These are phyloP conservation scores for Campodea augens DNA, from an alignment of 1,140 invertebrate genomes.

Conservation along the genomic window DNA sequence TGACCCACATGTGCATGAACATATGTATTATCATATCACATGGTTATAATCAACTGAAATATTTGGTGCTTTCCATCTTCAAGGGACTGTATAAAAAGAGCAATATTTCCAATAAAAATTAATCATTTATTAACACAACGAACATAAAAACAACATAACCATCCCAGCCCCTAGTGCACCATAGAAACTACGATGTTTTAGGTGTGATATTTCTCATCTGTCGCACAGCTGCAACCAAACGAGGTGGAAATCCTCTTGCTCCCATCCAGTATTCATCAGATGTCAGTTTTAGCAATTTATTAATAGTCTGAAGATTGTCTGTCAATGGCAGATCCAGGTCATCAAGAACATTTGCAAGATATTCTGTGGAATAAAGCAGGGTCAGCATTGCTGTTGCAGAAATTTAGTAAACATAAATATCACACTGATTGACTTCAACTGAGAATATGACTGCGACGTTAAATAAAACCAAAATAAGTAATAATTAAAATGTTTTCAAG, in stretches of 20 bases:
- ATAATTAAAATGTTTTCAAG: conserved; percentile 3
- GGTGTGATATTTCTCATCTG: conserved; percentile 48
- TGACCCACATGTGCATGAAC: too few relatives aligned
- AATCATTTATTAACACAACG: too few relatives aligned
- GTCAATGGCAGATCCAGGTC: conserved; percentile 56
- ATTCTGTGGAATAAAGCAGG: conserved; percentile 33
- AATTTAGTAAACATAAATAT: conserved; percentile 2
- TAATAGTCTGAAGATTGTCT: conserved; percentile 46
- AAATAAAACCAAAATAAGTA: neutral
- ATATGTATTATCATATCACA: too few relatives aligned
- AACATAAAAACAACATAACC: too few relatives aligned
- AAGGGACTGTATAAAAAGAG: too few relatives aligned
- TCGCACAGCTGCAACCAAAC: conserved; percentile 48
- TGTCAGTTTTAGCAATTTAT: conserved; percentile 39
- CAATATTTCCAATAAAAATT: too few relatives aligned
- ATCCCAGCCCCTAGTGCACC: too few relatives aligned
- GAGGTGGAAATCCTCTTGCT: conserved; percentile 40
- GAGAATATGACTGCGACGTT: neutral
- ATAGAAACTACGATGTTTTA: too few relatives aligned
- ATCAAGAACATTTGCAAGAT: conserved; percentile 64
- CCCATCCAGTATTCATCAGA: conserved; percentile 44
- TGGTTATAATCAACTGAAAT: too few relatives aligned
- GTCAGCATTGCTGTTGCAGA: neutral
- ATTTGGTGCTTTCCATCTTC: too few relatives aligned
- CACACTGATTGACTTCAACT: conserved; percentile 2